These are phyloP conservation scores for Dasysyrphus albostriatus DNA, from an alignment of 2,888 invertebrate species.

Conservation along the genomic window DNA sequence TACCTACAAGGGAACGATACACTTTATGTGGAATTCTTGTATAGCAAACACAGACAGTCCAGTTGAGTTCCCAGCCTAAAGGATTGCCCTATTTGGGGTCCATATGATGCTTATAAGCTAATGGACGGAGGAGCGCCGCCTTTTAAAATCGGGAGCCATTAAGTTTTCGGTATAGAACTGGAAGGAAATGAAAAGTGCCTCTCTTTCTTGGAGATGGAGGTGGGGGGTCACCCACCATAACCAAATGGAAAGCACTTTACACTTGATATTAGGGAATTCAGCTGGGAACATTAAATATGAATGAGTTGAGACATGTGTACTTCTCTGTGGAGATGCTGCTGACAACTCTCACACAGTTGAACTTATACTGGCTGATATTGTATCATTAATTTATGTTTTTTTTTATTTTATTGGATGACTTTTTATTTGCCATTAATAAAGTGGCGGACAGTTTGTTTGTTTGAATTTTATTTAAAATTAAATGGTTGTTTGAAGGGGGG, in stretches of 20 bases:
- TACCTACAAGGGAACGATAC: not conserved
- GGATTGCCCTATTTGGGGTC: constrained; percentile 58
- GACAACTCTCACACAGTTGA: constrained; percentile 3
- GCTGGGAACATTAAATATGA: constrained; percentile 64
- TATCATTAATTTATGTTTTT: constrained; percentile 55
- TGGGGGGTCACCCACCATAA: constrained; percentile 35
- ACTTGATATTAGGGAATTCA: constrained; percentile 45
- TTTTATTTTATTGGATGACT: constrained; percentile 21
- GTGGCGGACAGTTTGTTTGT: constrained; percentile 62
- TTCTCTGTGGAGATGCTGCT: constrained; percentile 16
- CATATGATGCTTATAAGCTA: constrained; percentile 37
- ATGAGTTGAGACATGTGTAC: constrained; percentile 36
- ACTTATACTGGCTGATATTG: constrained; percentile 41
- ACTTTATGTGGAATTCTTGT: not conserved
- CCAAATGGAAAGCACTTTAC: constrained; percentile 68
- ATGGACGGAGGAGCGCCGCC: constrained; percentile 65
- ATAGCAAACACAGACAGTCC: constrained; percentile 9
- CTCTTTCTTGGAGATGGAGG: not conserved
- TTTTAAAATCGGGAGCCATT: constrained; percentile 69
- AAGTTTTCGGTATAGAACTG: constrained; percentile 57
- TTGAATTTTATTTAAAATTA: constrained; percentile 46
- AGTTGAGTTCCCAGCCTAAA: constrained; percentile 39
- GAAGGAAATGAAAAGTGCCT: constrained; percentile 2
- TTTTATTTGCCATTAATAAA: constrained; percentile 62
- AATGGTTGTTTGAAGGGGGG: constrained; percentile 21